Evolutionary conservation across 2,113 vertebrate genomes (phyloP), one percentile per base, ranked within the genome.

Genomic region (Tyto alba): DNA sequence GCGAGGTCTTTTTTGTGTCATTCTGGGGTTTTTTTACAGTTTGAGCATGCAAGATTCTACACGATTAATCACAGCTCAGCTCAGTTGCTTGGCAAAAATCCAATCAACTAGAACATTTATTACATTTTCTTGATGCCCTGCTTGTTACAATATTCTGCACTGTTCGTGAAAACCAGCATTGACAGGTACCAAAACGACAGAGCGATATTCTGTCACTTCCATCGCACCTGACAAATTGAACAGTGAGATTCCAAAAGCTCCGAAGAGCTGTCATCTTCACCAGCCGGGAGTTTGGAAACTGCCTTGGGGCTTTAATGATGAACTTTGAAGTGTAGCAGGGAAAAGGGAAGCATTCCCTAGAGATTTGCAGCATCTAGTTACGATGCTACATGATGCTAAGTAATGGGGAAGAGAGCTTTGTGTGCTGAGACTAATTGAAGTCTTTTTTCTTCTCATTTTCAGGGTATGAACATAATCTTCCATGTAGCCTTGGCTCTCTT

Each of bases 401-500:
- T 48, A 10, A 41, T 34, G 76, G 57, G 47, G 50, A 84, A 75
- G 59, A 76, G 62, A 34, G 55, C 50, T 67, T 72, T 76, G 13
- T 30, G 4, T 66, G 75, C 76, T 92, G 78, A 55, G 34, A 36
- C 21, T 93, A 88, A 88, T 7, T 25, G 60, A 76, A 83, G 48
- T 91, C 1, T 90, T 66, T 78, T 78, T 62, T 90, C 76, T 96
- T 98, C 48, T 96, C 55, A n/a, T 85, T 98, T 98, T 57, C 95
- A 99, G 99, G 99, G 99, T 90, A 97, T 99, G 96, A 99, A 99
- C 97, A 98, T 99, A 90, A 99, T 99, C 97, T 99, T 99, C 97
- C 99, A 99, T 2, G 99, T 99, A 74, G 99, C 99, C 34, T 98
- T 99, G 98, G 99, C 99, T 93, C 98, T 99, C 71, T 97, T 99